Evolutionary conservation across 2,888 invertebrate genomes (phyloP).

Genomic region (Agriopis leucophaearia): DNA sequence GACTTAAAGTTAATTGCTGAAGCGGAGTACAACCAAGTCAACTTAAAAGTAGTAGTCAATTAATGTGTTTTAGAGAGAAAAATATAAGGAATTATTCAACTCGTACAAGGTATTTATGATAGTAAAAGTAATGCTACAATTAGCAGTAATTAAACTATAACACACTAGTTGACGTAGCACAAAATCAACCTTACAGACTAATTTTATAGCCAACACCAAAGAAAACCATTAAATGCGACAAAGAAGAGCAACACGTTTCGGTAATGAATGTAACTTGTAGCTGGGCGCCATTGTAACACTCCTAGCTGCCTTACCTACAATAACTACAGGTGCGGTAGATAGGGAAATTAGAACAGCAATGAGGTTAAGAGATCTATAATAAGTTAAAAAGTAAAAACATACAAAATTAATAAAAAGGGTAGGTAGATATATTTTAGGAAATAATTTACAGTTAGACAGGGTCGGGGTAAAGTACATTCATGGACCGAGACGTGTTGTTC

Average conservation of each 20-base stretch:
- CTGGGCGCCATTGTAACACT: slow-evolving; percentile 4
- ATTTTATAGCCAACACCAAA: slow-evolving; percentile 1
- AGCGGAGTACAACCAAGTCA: background rate
- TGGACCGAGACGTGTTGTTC: no score
- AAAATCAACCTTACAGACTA: background rate
- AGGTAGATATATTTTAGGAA: no score
- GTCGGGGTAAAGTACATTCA: no score
- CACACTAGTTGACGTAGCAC: background rate
- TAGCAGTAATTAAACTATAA: background rate
- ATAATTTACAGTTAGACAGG: no score
- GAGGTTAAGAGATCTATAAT: no score
- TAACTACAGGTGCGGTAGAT: no score
- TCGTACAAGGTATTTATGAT: background rate
- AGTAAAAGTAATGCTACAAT: no score
- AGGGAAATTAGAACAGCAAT: no score
- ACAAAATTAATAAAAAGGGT: no score
- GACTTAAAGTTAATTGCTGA: background rate
- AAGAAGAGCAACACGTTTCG: background rate
- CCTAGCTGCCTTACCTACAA: no score
- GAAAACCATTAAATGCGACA: background rate
- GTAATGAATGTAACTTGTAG: background rate
- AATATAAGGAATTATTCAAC: background rate
- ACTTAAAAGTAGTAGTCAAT: background rate
- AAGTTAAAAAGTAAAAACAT: no score
- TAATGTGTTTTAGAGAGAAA: background rate